Conservation (phyloP, 2,797 vertebrate genomes). For the Distichodus sexfasciatus region DNA sequence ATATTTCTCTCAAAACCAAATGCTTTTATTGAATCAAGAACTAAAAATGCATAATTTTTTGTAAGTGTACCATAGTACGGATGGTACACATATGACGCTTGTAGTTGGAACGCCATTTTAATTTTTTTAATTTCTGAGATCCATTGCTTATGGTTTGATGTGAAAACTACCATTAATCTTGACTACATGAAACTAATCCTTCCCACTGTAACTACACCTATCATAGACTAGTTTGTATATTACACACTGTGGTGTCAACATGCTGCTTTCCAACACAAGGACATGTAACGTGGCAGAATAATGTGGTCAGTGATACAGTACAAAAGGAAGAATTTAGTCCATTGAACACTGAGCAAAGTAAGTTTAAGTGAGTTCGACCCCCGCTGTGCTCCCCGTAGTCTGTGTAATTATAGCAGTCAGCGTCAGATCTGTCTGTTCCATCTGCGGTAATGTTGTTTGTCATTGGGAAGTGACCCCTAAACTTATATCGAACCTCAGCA, state of each 20-base stretch:
- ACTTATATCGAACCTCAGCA: conserved; percentile 42
- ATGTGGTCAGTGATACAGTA: not conserved
- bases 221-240: not conserved
- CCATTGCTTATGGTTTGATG: too few species aligned
- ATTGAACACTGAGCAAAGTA: not conserved
- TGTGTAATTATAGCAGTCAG: conserved; percentile 44
- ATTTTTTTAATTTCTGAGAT: too few species aligned
- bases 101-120: too few species aligned
- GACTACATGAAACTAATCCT: not conserved
- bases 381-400: conserved; percentile 14
- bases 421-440: conserved; percentile 35
- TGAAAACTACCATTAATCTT: too few species aligned
- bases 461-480: conserved; percentile 47
- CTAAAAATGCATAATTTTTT: too few species aligned
- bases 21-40: too few species aligned
- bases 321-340: not conserved
- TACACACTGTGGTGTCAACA: not conserved
- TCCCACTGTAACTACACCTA: not conserved
- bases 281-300: not conserved
- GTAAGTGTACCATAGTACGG: too few species aligned
- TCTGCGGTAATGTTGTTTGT: conserved; percentile 45
- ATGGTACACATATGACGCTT: too few species aligned
- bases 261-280: not conserved
- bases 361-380: conserved; percentile 25
- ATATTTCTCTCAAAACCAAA: too few species aligned